Percentiles rank a stretch among this genome's conserved stretches.
These are phyloP conservation scores for Drosophila fungiperda DNA, from an alignment of 2,888 invertebrate genomes.

Conservation along the genomic window DNA sequence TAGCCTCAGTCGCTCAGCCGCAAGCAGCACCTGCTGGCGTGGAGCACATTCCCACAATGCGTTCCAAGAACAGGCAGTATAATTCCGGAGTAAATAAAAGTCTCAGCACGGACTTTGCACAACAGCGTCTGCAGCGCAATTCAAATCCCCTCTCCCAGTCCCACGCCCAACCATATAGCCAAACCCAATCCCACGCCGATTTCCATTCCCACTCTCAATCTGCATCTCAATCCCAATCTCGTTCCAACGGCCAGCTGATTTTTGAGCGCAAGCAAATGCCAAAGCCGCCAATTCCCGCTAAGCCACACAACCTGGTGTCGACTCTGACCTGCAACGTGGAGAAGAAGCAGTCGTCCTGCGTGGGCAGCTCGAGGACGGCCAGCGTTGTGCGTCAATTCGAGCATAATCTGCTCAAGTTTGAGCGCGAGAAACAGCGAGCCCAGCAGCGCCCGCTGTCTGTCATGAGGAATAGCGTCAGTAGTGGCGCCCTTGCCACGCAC, in stretches of 20 bases:
- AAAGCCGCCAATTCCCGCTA: slow-evolving; percentile 83
- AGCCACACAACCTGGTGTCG: slow-evolving; percentile 81
- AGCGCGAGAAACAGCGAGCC: slow-evolving; percentile 75
- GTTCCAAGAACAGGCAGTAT: slow-evolving; percentile 84
- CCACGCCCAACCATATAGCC: slow-evolving; percentile 1
- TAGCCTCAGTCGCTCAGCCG: slow-evolving; percentile 51
- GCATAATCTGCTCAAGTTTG: slow-evolving; percentile 87
- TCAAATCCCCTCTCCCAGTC: slow-evolving; percentile 65
- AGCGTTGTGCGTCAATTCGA: slow-evolving; percentile 85
- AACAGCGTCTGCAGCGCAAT: slow-evolving; percentile 81
- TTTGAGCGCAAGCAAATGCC: slow-evolving; percentile 78
- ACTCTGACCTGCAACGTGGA: slow-evolving; percentile 73
- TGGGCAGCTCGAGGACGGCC: slow-evolving; percentile 78
- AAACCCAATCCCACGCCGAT: slow-evolving; percentile 50
- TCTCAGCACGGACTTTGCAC: slow-evolving; percentile 84
- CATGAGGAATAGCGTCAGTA: slow-evolving; percentile 83
- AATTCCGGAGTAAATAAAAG: slow-evolving; percentile 84
- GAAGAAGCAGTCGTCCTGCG: slow-evolving; percentile 50
- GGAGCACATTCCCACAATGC: slow-evolving; percentile 84
- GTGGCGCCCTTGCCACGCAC: slow-evolving; percentile 82
- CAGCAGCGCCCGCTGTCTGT: slow-evolving; percentile 57
- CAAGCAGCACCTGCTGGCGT: slow-evolving; percentile 1
- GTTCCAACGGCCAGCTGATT: slow-evolving; percentile 31
- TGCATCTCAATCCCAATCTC: slow-evolving; percentile 1
- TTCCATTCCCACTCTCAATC: slow-evolving; percentile 2